Base-by-base conservation (phyloP, 2,113 vertebrate genomes). In the Plestiodon gilberti region DNA sequence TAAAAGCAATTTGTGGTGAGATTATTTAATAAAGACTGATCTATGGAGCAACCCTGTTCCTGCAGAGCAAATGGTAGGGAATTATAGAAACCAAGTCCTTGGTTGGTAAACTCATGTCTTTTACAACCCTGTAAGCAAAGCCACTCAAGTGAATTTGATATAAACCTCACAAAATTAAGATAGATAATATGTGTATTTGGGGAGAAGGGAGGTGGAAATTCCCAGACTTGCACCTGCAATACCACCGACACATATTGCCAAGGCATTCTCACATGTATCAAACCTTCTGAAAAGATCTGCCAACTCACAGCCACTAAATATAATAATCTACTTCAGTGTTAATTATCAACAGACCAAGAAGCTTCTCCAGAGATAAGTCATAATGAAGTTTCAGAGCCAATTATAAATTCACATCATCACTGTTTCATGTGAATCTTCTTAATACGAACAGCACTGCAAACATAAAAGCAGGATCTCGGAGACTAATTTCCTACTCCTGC, bases 201-300 rank as follows among this genome's bases (percentile, higher is more conserved):
- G 79, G 84, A 80, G 84, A 61, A 48, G 38, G 33, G 40, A 62
- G 18, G n/a, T 13, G 85, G 88, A 91, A 87, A 87, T 86, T 92
- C 90, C 89, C 90, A 89, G 88, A 90, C 86, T 92, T 94, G 91
- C 94, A 91, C 88, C 92, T 83, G 85, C 87, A 71, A 73, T 85
- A 92, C 93, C 94, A 94, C 92, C 92, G 88, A 92, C 77, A 90
- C 62, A 74, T 83, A 88, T 87, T 89, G 91, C 90, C 90, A 89
- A 95, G 86, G 81, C 88, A 93, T 90, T 94, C 91, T 82, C 91
- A 94, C 84, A 91, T 88, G 73, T 83, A 48, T 69, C 80, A 82
- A 88, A 90, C 89, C 86, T 92, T 93, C 78, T 62, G 91, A 94
- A 86, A 78, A 90, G 38, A 70, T 84, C 84, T 94, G 91, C 90